Base-by-base conservation (phyloP, 2,113 vertebrate genomes). In the Alouatta palliata region DNA sequence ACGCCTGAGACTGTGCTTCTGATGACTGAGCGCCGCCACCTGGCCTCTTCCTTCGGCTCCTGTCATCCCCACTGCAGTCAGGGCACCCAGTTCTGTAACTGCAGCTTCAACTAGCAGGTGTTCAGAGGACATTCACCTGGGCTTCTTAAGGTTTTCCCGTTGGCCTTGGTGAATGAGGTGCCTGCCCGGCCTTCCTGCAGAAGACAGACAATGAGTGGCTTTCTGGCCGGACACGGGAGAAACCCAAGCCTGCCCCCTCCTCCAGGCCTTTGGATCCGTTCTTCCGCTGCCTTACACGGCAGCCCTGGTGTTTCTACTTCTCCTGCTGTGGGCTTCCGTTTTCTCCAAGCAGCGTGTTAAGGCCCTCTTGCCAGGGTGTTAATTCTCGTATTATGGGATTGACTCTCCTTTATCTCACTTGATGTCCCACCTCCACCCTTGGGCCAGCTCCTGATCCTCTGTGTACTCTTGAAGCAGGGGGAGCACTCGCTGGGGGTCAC, bases 361-460 rank as follows among this genome's bases (percentile, higher is more conserved):
- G 16, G 43, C 77, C 5, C 0, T 43, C 45, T 14, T 40, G 80
- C 35, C 21, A 4, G 21, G 14, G 54, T 47, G n/a, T 8, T 84
- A 23, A 56, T 25, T 43, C 84, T 40, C 9, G 17, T 11, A 2
- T 32, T 21, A 40, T 17, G 52, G 37, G 4, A 47, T 66, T 76
- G 64, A 30, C 25, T 27, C n/a, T 37, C 83, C 7, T 30, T 73
- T 81, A 45, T 23, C 19, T 14, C 5, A 3, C n/a, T 27, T 45
- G 12, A 16, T 3, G 21, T 19, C 11, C 49, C 27, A 0, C 2
- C 13, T 2, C 4, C 0, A 0, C 19, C 58, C 81, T 19, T 37
- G 49, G 20, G 1, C 30, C 56, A 30, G 52, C 23, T 19, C 30
- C 4, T 89, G 61, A 64, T 30, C 61, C 27, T 64, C 27, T 64